Conservation (phyloP, 2,888 invertebrate species). For the Theristus sp. region DNA sequence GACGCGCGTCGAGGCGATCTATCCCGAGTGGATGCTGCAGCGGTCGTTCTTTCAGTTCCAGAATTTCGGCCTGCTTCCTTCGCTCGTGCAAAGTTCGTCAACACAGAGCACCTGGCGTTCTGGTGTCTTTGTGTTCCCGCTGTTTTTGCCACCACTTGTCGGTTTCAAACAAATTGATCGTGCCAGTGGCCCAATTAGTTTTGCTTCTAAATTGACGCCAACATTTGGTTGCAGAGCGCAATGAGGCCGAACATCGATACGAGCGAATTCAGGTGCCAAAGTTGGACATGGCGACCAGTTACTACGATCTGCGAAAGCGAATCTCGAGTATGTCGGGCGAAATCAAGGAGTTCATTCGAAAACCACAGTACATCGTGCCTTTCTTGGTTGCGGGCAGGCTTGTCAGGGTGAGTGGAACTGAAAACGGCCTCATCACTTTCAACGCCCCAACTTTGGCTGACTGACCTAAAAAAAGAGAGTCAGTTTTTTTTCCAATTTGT, state of each 20-base stretch:
- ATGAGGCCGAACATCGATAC: constrained; percentile 46
- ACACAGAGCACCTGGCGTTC: constrained; percentile 12
- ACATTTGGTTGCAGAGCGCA: constrained; percentile 43
- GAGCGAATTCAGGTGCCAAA: constrained; percentile 45
- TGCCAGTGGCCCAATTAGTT: too few species aligned
- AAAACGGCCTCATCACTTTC: too few species aligned
- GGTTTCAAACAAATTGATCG: too few species aligned
- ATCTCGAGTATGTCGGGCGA: constrained; percentile 31
- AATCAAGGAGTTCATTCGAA: constrained; percentile 58
- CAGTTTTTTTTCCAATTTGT: too few species aligned
- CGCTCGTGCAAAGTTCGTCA: constrained; percentile 56
- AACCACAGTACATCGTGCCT: constrained; percentile 68
- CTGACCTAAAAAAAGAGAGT: too few species aligned
- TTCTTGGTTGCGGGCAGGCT: constrained; percentile 85
- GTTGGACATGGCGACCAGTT: constrained; percentile 29
- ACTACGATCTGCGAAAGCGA: constrained; percentile 43
- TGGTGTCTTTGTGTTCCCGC: too few species aligned
- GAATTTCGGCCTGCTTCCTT: constrained; percentile 83
- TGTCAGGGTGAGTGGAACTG: constrained; percentile 56
- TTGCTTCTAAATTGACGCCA: too few species aligned
- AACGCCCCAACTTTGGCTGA: too few species aligned
- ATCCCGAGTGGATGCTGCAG: constrained; percentile 97
- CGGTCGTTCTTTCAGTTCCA: constrained; percentile 97
- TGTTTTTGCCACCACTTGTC: too few species aligned
- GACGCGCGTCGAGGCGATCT: constrained; percentile 90